Evolutionary conservation across 2,888 invertebrate genomes (phyloP).

Genomic region (Luperina testacea): DNA sequence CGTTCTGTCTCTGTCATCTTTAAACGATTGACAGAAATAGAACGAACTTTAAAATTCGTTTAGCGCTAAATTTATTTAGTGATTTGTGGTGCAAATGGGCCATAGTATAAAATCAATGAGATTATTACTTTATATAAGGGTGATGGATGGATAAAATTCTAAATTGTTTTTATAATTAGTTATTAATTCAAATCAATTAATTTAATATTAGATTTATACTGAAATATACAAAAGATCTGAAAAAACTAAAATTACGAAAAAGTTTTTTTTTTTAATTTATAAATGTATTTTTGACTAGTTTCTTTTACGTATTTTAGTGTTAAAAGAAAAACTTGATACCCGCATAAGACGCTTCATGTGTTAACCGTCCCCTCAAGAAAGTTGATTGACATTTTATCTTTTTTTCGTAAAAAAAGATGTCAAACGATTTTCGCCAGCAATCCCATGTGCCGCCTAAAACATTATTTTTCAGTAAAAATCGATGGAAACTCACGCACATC

Average conservation of each 20-base stretch:
- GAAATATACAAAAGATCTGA: not conserved
- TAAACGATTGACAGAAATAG: no score
- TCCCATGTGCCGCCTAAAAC: conserved; percentile 45
- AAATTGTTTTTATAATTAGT: not conserved
- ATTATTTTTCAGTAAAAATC: conserved; percentile 55
- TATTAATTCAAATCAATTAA: not conserved
- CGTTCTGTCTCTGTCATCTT: not conserved
- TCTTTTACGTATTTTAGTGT: not conserved
- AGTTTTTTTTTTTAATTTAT: not conserved
- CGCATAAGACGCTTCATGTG: conserved; percentile 48
- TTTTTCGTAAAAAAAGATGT: conserved; percentile 37
- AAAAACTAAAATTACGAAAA: not conserved
- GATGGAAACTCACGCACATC: conserved; percentile 25
- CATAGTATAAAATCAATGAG: conserved; percentile 1
- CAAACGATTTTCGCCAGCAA: conserved; percentile 35
- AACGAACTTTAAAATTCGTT: not conserved
- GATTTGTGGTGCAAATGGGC: not conserved
- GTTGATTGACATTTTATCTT: conserved; percentile 22
- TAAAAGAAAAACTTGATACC: conserved; percentile 34
- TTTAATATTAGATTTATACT: not conserved
- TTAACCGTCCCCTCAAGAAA: conserved; percentile 49
- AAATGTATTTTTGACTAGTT: not conserved
- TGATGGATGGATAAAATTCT: conserved; percentile 28
- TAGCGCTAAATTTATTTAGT: not conserved
- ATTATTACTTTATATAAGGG: conserved; percentile 23